Evolutionary conservation across 2,797 vertebrate species (phyloP).

Genomic region (Tadarida brasiliensis): DNA sequence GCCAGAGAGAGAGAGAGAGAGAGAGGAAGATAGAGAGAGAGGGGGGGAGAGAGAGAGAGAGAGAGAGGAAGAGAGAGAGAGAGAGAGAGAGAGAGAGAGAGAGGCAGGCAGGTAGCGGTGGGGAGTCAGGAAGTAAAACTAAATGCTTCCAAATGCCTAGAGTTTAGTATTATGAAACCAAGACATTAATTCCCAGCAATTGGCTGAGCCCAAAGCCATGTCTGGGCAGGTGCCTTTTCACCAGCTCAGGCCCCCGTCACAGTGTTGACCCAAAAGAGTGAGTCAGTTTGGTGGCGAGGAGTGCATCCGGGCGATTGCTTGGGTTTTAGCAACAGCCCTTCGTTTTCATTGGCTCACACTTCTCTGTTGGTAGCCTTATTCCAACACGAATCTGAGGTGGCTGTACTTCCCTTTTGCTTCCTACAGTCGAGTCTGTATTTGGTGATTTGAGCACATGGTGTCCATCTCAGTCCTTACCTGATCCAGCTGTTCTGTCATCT

Average conservation of each 20-base stretch:
- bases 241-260: rapidly evolving
- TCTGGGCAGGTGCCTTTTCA: neutral
- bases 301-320: neutral
- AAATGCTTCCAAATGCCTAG: neutral
- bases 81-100: neutral
- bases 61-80: too few relatives aligned
- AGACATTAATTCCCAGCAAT: neutral
- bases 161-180: neutral
- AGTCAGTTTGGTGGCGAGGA: neutral
- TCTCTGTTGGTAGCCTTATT: neutral
- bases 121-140: neutral
- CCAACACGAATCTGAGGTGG: neutral
- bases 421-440: neutral
- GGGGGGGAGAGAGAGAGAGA: too few relatives aligned
- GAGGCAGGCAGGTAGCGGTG: too few relatives aligned
- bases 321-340: neutral
- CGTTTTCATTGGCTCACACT: neutral
- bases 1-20: too few relatives aligned
- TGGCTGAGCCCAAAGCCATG: neutral
- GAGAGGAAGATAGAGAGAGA: neutral
- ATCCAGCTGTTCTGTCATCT: neutral
- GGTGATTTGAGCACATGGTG: neutral
- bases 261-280: neutral
- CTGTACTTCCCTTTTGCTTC: neutral
- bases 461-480: neutral